Evolutionary conservation across 2,113 vertebrate species (phyloP).

Genomic region (Etheostoma spectabile): DNA sequence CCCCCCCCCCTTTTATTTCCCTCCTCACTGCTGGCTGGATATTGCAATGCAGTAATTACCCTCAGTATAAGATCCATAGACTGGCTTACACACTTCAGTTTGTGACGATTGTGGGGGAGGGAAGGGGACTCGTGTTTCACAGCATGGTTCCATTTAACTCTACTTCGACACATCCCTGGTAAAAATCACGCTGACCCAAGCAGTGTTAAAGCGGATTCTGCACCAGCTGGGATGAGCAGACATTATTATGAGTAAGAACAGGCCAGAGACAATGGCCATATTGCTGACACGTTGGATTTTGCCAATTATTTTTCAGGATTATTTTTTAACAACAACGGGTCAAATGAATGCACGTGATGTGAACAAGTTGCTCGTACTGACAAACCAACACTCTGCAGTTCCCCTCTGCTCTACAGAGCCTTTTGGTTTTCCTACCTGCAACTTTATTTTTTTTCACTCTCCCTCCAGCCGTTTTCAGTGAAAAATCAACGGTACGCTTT

Average conservation of each 20-base stretch:
- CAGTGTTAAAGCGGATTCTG: conserved; percentile 22
- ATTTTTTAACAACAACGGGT: neutral
- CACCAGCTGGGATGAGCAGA: neutral
- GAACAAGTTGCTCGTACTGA: neutral
- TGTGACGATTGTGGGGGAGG: conserved; percentile 33
- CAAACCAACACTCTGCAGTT: neutral
- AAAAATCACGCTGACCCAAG: conserved; percentile 39
- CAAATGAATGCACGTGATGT: neutral
- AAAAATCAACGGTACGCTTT: neutral
- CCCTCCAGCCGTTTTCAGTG: neutral
- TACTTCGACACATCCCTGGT: conserved; percentile 19
- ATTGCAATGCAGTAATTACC: conserved; percentile 47
- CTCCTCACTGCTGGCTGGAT: conserved; percentile 33
- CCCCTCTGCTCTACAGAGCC: neutral
- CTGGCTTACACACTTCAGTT: conserved; percentile 38
- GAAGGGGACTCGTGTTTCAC: conserved; percentile 38
- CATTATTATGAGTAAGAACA: neutral
- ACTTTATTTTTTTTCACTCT: neutral
- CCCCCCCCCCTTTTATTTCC: neutral
- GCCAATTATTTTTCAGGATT: neutral
- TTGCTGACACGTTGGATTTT: neutral
- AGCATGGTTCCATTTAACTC: conserved; percentile 41
- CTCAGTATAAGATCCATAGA: conserved; percentile 55
- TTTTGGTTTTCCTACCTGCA: too few species aligned
- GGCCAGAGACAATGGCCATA: too few species aligned